Percentiles rank a stretch among this genome's conserved stretches.
phyloP scores from a whole-genome alignment of 1,140 invertebrate species.

The Acyrthosiphon pisum region DNA sequence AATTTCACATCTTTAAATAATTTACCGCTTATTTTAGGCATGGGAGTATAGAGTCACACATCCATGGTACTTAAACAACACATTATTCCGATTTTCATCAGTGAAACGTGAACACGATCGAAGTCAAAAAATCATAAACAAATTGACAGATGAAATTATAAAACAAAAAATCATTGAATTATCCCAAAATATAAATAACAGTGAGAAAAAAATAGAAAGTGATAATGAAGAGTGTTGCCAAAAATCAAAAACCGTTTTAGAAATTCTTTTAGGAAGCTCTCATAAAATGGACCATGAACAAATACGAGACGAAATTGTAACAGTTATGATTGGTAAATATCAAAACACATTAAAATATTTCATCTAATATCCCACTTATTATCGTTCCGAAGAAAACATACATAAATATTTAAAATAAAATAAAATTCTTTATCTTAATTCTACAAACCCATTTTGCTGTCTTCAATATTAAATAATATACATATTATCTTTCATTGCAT shows the following conservation, averaged over 20 bases:
- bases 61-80: conserved; percentile 42
- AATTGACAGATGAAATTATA: conserved; percentile 16
- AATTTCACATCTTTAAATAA: neutral
- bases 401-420: neutral
- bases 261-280: conserved; percentile 23
- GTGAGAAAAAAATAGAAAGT: neutral
- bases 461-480: too few relatives aligned
- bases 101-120: neutral
- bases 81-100: neutral
- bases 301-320: conserved; percentile 45
- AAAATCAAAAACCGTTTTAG: neutral
- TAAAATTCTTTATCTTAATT: too few relatives aligned
- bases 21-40: neutral
- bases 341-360: neutral
- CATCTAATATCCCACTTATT: neutral
- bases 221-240: neutral
- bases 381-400: neutral
- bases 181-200: neutral
- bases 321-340: conserved; percentile 35
- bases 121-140: conserved; percentile 35
- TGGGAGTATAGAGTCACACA: conserved; percentile 44
- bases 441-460: too few relatives aligned
- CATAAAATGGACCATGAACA: conserved; percentile 8
- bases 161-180: neutral
- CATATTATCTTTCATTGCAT: too few relatives aligned